phyloP scores from a whole-genome alignment of 2,888 invertebrate species.

The Drosophila putrida region DNA sequence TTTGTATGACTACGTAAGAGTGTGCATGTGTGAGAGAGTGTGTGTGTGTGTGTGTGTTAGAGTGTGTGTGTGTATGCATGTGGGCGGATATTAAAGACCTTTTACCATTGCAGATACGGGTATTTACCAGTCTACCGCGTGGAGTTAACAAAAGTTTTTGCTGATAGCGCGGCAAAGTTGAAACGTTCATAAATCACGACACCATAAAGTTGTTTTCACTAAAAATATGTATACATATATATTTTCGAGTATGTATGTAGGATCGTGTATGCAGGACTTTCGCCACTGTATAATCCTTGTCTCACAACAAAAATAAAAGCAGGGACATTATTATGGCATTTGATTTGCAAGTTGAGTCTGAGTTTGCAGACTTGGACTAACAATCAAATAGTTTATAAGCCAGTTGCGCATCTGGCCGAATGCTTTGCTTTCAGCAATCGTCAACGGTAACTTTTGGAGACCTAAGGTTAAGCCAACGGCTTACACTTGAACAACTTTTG shows the following conservation, averaged over 20 bases:
- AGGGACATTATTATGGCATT: conserved; percentile 50
- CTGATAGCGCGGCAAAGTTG: conserved; percentile 79
- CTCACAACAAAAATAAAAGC: conserved; percentile 2
- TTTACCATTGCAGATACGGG: conserved; percentile 57
- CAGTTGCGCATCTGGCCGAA: conserved; percentile 52
- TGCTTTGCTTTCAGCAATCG: conserved; percentile 56
- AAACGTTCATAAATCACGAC: conserved; percentile 79
- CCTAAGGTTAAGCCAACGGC: conserved; percentile 57
- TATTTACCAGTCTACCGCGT: conserved; percentile 43
- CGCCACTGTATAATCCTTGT: conserved; percentile 29
- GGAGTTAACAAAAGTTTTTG: conserved; percentile 70
- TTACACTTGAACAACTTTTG: conserved; percentile 73
- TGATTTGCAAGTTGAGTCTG: conserved; percentile 39
- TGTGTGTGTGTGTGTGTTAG: conserved; percentile 20
- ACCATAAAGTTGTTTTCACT: conserved; percentile 75
- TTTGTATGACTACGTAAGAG: neutral
- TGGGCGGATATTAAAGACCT: conserved; percentile 62
- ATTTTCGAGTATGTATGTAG: neutral
- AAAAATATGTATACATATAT: conserved; percentile 61
- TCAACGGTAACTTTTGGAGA: conserved; percentile 42
- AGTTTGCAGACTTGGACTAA: conserved; percentile 6
- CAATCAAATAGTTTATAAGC: conserved; percentile 59
- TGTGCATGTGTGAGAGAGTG: conserved; percentile 16
- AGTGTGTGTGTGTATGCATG: conserved; percentile 13
- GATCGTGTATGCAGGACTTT: neutral